Evolutionary conservation across 2,113 vertebrate genomes (phyloP), one percentile per base, ranked within the genome.

Genomic region (Xenus cinereus): DNA sequence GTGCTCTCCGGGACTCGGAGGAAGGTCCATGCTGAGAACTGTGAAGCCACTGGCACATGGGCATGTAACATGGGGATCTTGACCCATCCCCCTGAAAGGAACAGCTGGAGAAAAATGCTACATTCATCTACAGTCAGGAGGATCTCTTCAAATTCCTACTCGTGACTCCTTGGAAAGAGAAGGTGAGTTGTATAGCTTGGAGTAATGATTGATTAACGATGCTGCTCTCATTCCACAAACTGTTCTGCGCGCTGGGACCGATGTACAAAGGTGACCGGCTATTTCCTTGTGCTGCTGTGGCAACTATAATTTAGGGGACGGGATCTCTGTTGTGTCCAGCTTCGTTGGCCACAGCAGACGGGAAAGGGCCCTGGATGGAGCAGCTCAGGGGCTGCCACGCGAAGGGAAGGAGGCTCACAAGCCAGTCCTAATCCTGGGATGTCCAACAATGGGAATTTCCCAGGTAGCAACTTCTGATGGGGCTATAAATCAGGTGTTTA

Each of bases 141-240:
- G 9, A 46, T 45, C 32, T 37, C 43, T 83, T 57, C 37, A 41
- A 28, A 73, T 86, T 73, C 76, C 76, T 46, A 2, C 63, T 46
- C 21, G 23, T 26, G 17, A 23, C 17, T 33, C 33, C 43, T 22
- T 41, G 64, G 39, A 67, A 85, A 41, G 39, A 14, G 23, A 54
- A 72, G 69, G 51, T 48, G 56, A 81, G 26, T 57, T 57, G 19
- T 43, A 27, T 14, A 37, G 14, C 23, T 72, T 53, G 17, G 16
- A 54, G 13, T 48, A 71, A 22, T 0, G 0, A 48, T 33, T 46
- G 39, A 72, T 78, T 30, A 45, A 50, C 3, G 14, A 24, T n/a
- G 45, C 33, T 2, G 1, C 46, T 91, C 39, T 66, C 48, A 16
- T 66, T 81, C 59, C 48, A 56, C 21, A 57, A 62, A 23, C 11